Evolutionary conservation across 1,140 invertebrate genomes (phyloP).

Genomic region (Drosophila pseudoananassae): DNA sequence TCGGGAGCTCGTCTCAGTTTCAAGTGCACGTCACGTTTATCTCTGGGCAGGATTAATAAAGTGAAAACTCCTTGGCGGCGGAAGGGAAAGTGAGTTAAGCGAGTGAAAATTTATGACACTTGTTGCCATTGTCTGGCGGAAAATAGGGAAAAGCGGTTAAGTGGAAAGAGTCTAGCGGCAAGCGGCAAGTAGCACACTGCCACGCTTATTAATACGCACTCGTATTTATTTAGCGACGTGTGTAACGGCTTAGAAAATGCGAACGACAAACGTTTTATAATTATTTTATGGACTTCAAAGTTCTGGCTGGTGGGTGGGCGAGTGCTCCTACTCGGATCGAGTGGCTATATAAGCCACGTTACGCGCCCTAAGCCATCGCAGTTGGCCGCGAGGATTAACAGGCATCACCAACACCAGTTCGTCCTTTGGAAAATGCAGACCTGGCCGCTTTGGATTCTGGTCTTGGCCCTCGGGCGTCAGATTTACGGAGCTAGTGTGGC

Average conservation of each 20-base stretch:
- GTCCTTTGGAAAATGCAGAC: conserved; percentile 38
- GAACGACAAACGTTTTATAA: conserved; percentile 82
- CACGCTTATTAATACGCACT: conserved; percentile 71
- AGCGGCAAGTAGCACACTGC: conserved; percentile 18
- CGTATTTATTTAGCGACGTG: conserved; percentile 74
- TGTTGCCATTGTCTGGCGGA: conserved; percentile 60
- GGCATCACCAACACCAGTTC: conserved; percentile 5
- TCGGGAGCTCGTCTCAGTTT: conserved; percentile 44
- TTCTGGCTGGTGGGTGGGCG: conserved; percentile 38
- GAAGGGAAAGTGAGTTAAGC: conserved; percentile 36
- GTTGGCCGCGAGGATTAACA: conserved; percentile 58
- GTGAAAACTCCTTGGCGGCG: conserved; percentile 36
- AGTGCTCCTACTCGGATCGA: conserved; percentile 8
- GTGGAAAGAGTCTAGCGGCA: conserved; percentile 12
- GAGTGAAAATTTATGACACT: conserved; percentile 79
- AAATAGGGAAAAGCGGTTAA: conserved; percentile 15
- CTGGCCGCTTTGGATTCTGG: conserved; percentile 49
- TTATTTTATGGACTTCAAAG: conserved; percentile 83
- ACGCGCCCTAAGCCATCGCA: conserved; percentile 41
- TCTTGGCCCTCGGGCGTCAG: conserved; percentile 46
- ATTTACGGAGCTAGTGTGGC: conserved; percentile 41
- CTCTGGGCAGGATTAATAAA: conserved; percentile 78
- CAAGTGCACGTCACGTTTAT: conserved; percentile 78
- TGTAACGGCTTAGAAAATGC: conserved; percentile 82
- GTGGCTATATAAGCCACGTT: conserved; percentile 53